Conservation (phyloP, 2,888 invertebrate species). For the Peribatodes rhomboidaria region DNA sequence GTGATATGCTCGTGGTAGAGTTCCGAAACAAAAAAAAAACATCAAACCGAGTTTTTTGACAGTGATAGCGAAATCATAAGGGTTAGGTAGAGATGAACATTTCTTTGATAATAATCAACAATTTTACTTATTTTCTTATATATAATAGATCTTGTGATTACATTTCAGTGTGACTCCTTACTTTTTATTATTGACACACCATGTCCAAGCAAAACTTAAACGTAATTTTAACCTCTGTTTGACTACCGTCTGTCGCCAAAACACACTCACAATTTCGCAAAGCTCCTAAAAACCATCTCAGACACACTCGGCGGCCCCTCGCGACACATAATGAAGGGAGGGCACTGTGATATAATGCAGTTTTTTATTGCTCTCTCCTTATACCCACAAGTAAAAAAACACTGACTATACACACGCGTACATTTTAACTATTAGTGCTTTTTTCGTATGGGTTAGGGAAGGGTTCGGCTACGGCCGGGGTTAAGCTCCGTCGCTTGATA, state of each 20-base stretch:
- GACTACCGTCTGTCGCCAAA: slow-evolving; percentile 18
- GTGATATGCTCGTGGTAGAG: no score
- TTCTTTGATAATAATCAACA: no score
- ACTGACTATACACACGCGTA: slow-evolving; percentile 65
- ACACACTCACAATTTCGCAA: slow-evolving; percentile 42
- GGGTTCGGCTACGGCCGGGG: slow-evolving; percentile 79
- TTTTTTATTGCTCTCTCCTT: slow-evolving; percentile 85
- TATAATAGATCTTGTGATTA: background rate
- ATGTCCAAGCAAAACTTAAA: background rate
- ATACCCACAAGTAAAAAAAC: slow-evolving; percentile 84
- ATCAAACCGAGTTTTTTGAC: no score
- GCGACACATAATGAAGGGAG: slow-evolving; percentile 81
- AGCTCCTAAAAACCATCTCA: slow-evolving; percentile 61
- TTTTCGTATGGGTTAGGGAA: slow-evolving; percentile 75
- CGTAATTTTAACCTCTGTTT: slow-evolving; percentile 21
- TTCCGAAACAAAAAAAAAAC: no score
- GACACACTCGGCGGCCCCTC: slow-evolving; percentile 70
- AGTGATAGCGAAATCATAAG: no score
- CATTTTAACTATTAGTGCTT: slow-evolving; percentile 84
- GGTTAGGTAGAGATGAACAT: no score
- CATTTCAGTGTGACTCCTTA: background rate
- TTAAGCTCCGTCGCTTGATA: slow-evolving; percentile 72
- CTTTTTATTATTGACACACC: background rate
- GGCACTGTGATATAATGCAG: slow-evolving; percentile 85
- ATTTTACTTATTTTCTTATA: no score